phyloP scores from a whole-genome alignment of 2,888 invertebrate species.

The Argyresthia goedartella region DNA sequence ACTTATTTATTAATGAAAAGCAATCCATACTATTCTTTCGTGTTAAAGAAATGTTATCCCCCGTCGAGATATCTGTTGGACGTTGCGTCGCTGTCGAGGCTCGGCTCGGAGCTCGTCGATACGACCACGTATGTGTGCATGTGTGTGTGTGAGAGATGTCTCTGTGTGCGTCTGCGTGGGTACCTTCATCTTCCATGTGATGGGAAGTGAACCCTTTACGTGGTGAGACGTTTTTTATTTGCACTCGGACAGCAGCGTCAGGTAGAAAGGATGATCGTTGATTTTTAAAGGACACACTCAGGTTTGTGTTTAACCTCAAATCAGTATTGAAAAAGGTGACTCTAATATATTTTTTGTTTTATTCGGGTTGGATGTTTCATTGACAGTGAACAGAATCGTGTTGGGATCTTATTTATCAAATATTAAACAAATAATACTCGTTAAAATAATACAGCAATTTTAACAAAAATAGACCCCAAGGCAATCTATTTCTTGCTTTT shows the following conservation, averaged over 20 bases:
- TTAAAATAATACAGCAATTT: too few relatives aligned
- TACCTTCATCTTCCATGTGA: slow-evolving; percentile 56
- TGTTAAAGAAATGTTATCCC: slow-evolving; percentile 56
- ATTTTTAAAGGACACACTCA: slow-evolving; percentile 65
- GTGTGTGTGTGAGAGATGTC: slow-evolving; percentile 20
- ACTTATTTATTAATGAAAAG: background rate
- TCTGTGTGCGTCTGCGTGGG: slow-evolving; percentile 20
- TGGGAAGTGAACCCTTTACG: slow-evolving; percentile 74
- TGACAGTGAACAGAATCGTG: background rate
- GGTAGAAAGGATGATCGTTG: slow-evolving; percentile 70
- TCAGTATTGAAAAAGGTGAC: slow-evolving; percentile 21
- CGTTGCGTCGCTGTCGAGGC: slow-evolving; percentile 32
- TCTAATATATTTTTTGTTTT: background rate
- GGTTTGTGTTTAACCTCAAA: slow-evolving; percentile 41
- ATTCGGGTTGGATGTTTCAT: background rate
- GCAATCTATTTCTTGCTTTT: background rate
- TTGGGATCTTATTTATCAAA: background rate
- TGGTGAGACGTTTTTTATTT: slow-evolving; percentile 69
- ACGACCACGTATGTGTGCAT: slow-evolving; percentile 10
- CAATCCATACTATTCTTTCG: slow-evolving; percentile 43
- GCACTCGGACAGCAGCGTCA: slow-evolving; percentile 69
- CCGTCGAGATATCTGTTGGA: slow-evolving; percentile 59
- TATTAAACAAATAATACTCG: background rate
- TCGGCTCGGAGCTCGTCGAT: slow-evolving; percentile 2
- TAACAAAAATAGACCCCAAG: too few relatives aligned